Evolutionary conservation across 2,888 invertebrate genomes (phyloP), one percentile per base, ranked within the genome.

Genomic region (Trilocha varians): DNA sequence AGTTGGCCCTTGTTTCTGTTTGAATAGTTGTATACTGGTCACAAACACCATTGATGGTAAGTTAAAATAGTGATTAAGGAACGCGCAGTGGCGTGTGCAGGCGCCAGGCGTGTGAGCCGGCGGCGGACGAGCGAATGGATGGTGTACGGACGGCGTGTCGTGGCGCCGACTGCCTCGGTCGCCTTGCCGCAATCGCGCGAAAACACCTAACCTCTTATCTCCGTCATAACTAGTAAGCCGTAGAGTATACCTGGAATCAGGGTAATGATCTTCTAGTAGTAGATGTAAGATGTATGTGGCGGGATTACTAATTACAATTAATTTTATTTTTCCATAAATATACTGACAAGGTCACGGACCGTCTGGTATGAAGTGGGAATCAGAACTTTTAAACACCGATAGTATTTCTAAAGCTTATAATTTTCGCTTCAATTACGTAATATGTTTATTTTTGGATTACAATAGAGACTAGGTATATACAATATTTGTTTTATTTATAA

Each of bases 191-290:
- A 74, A 70, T 64, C 70, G 67, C 68, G 72, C 68, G 63, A 75
- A 79, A 78, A 75, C 77, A 75, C 67, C 55, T 70, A 68, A 65
- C 66, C 65, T 72, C 73, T 80, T 80, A 79, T 79, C 78, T 75
- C 62, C 59, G 59, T 52, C 62, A 61, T 25, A 25, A 11, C 3
- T 25, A 9, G 8, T 18, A 6, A 25, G n/a, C n/a, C n/a, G n/a
- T 3, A 25, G 8, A 55, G 51, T 57, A 62, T 69, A 70, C 68
- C 65, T 39, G 46, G 41, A 39, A 35, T 42, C 40, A 35, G 32
- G 25, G 39, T 38, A 32, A 16, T 11, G 8, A 34, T 18, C 13
- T 13, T 40, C 34, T 32, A 11, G 14, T 13, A 34, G 13, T 34
- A n/a, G n/a, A n/a, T n/a, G n/a, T n/a, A n/a, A n/a, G n/a, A n/a